Base-by-base conservation (phyloP, 2,797 vertebrate genomes). In the Tinamus major region DNA sequence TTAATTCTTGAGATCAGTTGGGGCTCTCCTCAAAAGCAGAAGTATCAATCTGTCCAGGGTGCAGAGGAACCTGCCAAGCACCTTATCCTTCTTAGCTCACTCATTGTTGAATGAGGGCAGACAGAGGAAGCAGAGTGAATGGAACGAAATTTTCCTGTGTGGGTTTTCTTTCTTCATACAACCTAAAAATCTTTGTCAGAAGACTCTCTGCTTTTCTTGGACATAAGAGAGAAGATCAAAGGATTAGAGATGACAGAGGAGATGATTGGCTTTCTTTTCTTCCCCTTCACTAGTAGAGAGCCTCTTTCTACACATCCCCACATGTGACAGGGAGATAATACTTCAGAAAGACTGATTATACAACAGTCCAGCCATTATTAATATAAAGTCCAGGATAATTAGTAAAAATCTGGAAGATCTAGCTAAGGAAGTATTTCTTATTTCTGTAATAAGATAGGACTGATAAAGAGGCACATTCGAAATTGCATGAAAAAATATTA, bases 1-100 rank as follows among this genome's bases (percentile, higher is more conserved):
- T 70, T 37, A 62, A 3, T 6, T 2, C 15, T 53, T n/a, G 15
- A 41, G 11, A 29, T 13, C 8, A 23, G 17, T 13, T 13, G 78
- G 5, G 9, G 6, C 20, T 37, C 13, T 41, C 11, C 13, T 49
- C 24, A 64, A 65, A 53, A 68, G 17, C 13, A 64, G 11, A 80
- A 69, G 35, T 13, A 12, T 26, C 26, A 2, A 3, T 55, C 24
- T 20, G 5, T n/a, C 27, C 44, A 5, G 13, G 16, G 2, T 9
- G 1, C 12, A 59, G 23, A 13, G 44, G 13, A 61, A n/a, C 42
- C 39, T 74, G 20, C 1, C 0, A 7, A 24, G 14, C 23, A 55
- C 4, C 5, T 6, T 39, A 10, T 4, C 17, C 48, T 76, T 48
- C 55, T 27, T 12, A 49, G 6, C 10, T 39, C 42, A 3, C 8